A percentile compares a stretch with the other conserved stretches of the same genome.
phyloP scores from a whole-genome alignment of 1,140 invertebrate species.

The Pantala flavescens region DNA sequence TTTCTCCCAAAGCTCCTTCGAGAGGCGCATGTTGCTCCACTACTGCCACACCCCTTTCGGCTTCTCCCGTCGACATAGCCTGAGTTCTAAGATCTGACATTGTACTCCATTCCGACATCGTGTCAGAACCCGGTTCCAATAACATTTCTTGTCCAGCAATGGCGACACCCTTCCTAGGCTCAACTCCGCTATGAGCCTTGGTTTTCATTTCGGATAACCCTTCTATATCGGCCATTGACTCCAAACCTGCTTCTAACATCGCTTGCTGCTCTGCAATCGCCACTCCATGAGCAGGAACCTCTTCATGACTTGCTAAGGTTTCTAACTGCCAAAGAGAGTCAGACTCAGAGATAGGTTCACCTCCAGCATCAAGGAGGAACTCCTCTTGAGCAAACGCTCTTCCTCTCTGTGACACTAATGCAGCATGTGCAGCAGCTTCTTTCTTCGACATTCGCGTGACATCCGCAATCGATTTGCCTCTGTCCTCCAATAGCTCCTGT shows the following conservation, averaged over 20 bases:
- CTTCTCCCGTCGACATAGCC: conserved; percentile 31
- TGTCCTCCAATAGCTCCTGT: conserved; percentile 16
- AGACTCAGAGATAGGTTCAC: background rate
- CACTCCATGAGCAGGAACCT: background rate
- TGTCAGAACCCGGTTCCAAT: background rate
- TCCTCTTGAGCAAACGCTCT: background rate
- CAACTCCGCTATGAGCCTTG: conserved; percentile 30
- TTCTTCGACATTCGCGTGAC: background rate
- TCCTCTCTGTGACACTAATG: background rate
- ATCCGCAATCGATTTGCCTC: background rate
- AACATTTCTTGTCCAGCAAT: conserved; percentile 14
- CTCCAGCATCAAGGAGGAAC: background rate
- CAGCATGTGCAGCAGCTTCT: conserved; percentile 1
- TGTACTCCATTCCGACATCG: background rate
- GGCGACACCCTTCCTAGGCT: conserved; percentile 6
- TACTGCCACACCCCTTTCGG: conserved; percentile 49
- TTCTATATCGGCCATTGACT: conserved; percentile 19
- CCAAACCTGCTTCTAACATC: background rate
- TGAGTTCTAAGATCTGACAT: background rate
- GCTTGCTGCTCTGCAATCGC: conserved; percentile 14
- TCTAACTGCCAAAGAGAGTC: background rate
- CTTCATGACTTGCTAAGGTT: background rate
- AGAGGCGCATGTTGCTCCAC: conserved; percentile 57
- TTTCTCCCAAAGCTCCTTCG: conserved; percentile 35
- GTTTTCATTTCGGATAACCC: conserved; percentile 25